Evolutionary conservation across 2,113 vertebrate genomes (phyloP).

Genomic region (Myotis davidii): DNA sequence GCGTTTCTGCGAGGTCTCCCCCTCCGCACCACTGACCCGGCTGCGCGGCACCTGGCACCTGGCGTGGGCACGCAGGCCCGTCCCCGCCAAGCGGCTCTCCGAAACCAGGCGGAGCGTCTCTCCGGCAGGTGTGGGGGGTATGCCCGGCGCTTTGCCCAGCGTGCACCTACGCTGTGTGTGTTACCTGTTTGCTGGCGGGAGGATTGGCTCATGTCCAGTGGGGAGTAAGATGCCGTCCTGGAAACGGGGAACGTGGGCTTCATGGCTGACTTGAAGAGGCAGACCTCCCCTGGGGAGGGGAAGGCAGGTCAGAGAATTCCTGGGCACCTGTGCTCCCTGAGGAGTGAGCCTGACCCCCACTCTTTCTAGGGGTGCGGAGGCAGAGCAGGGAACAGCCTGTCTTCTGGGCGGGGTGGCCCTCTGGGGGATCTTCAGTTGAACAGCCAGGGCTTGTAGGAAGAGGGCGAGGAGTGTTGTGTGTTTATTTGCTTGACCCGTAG

Average conservation of each 20-base stretch:
- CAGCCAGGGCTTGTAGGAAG: background rate
- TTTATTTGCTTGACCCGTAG: background rate
- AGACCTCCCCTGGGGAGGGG: background rate
- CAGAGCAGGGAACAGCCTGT: background rate
- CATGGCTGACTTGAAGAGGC: background rate
- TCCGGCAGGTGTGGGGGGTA: background rate
- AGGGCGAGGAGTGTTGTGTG: background rate
- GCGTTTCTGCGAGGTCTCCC: background rate
- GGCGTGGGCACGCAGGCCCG: too few relatives aligned
- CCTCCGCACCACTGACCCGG: background rate
- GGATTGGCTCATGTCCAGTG: background rate
- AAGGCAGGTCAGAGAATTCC: background rate
- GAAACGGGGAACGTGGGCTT: background rate
- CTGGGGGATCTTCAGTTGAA: background rate
- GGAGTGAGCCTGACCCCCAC: background rate
- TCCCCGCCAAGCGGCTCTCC: background rate
- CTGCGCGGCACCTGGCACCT: too few relatives aligned
- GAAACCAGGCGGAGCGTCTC: background rate
- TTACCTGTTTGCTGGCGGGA: background rate
- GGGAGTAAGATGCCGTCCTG: background rate
- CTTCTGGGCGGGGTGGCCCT: background rate
- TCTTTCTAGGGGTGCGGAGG: background rate
- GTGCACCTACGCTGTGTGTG: too few relatives aligned
- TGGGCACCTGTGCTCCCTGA: background rate
- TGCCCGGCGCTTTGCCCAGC: background rate